Evolutionary conservation across 2,797 vertebrate species (phyloP), one percentile per base, ranked within the genome.

Genomic region (Gobio occitaniae): DNA sequence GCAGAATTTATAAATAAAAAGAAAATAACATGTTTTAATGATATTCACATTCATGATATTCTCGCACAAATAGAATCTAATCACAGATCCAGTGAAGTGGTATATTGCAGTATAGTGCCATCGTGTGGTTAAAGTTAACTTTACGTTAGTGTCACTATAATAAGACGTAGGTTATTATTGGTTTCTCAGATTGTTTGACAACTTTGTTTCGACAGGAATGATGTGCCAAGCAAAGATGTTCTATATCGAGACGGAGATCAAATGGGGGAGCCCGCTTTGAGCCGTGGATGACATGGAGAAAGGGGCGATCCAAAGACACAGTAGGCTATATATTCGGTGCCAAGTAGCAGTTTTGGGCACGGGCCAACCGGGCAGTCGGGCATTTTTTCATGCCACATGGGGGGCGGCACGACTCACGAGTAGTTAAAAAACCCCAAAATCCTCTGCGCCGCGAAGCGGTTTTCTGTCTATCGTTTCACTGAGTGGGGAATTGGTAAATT

Each of bases 211-310:
- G 16, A 86, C 63, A 89, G 80, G 80, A 56, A 88, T 85, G 87
- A 85, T 77, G 83, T 86, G 80, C 63, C 83, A 85, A 48, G 84
- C 77, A 17, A 87, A 89, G 32, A 84, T 63, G 0, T 88, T 78
- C 17, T 89, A 81, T 48, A 83, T 84, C 32, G 77, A 91, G 78
- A 90, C 84, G 1, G 89, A 90, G 83, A 89, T 89, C 3, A 87
- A 90, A 86, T 90, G 88, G 91, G 91, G 89, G 88, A 0, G 78
- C 88, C n/a, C 74, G 84, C 29, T 92, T 90, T 12, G 87, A 91
- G 54, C 88, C 86, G 1, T 89, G 90, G 54, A 87, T 90, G 89
- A 88, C 48, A 0, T 52, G 82, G 90, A 90, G 74, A 91, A 89
- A 36, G 88, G 88, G 41, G 32, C 32, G 32, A 32, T 1, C 32